Conservation (phyloP, 2,113 vertebrate species). For the Zeus faber region DNA sequence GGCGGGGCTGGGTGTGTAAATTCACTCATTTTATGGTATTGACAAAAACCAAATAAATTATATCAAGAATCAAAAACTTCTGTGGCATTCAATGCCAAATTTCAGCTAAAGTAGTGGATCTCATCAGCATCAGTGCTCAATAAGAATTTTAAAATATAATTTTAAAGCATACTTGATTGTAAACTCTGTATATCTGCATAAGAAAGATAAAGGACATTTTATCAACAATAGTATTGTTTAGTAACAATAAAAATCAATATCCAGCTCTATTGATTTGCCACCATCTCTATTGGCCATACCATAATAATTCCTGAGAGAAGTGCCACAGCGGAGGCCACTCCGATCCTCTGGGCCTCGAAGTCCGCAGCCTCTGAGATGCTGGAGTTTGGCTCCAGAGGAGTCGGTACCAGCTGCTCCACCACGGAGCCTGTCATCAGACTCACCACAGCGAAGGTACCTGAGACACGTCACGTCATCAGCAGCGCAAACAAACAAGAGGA, state of each 20-base stretch:
- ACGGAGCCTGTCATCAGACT: conserved; percentile 90
- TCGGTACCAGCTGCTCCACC: conserved; percentile 83
- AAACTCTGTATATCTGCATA: too few relatives aligned
- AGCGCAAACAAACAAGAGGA: conserved; percentile 3
- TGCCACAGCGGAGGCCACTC: conserved; percentile 81
- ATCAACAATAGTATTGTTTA: too few relatives aligned
- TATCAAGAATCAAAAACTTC: too few relatives aligned
- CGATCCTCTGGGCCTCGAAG: conserved; percentile 80
- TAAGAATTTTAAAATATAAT: background rate
- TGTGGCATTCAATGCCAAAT: too few relatives aligned
- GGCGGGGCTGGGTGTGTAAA: too few relatives aligned
- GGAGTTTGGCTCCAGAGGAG: conserved; percentile 71
- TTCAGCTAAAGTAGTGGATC: too few relatives aligned
- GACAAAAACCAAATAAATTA: background rate
- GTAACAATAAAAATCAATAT: too few relatives aligned
- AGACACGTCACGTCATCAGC: background rate
- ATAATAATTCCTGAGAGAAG: conserved; percentile 85
- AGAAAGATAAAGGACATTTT: too few relatives aligned
- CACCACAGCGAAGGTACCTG: conserved; percentile 90
- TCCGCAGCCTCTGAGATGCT: conserved; percentile 69
- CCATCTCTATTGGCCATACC: too few relatives aligned
- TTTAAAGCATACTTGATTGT: too few relatives aligned
- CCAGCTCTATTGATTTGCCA: too few relatives aligned
- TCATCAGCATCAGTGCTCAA: too few relatives aligned
- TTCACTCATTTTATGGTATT: background rate